phyloP scores from a whole-genome alignment of 2,113 vertebrate genomes.

The Rana temporaria region DNA sequence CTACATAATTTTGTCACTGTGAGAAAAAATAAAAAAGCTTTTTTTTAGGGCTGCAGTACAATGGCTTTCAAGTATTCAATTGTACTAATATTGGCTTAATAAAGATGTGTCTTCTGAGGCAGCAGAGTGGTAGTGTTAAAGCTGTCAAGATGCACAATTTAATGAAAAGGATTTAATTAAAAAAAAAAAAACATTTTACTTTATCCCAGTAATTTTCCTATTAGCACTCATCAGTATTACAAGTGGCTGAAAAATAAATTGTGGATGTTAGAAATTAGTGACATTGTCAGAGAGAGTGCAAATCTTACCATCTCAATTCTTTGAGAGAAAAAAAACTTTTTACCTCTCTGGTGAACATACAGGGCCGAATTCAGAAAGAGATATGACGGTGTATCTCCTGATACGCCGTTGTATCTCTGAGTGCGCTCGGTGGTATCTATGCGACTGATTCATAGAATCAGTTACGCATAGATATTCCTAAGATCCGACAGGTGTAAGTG shows the following conservation, averaged over 20 bases:
- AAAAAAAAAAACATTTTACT: conserved; percentile 36
- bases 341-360: no score
- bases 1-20: no score
- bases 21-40: no score
- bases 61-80: no score
- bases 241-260: background rate
- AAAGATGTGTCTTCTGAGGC: conserved; percentile 4
- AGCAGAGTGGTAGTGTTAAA: conserved; percentile 5
- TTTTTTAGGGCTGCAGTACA: no score
- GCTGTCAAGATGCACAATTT: conserved; percentile 28
- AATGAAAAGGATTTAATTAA: conserved; percentile 36
- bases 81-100: conserved; percentile 8
- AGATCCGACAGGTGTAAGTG: no score
- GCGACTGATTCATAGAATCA: no score
- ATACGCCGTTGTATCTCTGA: no score
- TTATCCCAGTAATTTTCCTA: conserved; percentile 1
- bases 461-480: no score
- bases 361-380: no score
- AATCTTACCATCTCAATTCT: background rate
- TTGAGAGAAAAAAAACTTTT: background rate
- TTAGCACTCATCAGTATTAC: conserved; percentile 1
- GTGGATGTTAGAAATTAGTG: conserved; percentile 2
- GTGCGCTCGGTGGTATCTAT: no score
- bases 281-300: background rate
- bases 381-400: no score